These are phyloP conservation scores for Macrophya annulata DNA, from an alignment of 2,888 invertebrate species.

Conservation along the genomic window DNA sequence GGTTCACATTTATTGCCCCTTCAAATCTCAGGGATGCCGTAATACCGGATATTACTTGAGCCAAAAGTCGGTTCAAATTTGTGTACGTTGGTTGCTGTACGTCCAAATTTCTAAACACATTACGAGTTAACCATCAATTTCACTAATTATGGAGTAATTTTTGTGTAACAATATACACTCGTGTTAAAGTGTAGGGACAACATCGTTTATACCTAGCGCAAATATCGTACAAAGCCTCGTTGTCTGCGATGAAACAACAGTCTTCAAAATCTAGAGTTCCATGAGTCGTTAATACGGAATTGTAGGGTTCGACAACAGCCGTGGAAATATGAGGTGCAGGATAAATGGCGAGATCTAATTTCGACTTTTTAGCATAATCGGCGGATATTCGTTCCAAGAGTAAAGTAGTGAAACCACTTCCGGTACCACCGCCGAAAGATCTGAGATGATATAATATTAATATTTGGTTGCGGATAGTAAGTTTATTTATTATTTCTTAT, in stretches of 20 bases:
- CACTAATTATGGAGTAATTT: not conserved
- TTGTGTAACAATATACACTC: not conserved
- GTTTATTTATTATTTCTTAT: not conserved
- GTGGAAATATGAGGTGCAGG: conserved; percentile 92
- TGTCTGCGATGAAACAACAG: conserved; percentile 88
- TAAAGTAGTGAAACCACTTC: conserved; percentile 88
- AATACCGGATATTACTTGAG: conserved; percentile 87
- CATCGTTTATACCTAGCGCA: conserved; percentile 80
- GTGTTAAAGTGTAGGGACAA: not conserved
- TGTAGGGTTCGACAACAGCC: conserved; percentile 90
- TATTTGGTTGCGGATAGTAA: conserved; percentile 1
- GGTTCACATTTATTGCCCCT: conserved; percentile 84
- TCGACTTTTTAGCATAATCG: conserved; percentile 85
- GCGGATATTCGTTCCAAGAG: conserved; percentile 84
- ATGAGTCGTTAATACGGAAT: conserved; percentile 87
- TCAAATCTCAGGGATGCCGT: conserved; percentile 88
- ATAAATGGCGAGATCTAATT: conserved; percentile 88
- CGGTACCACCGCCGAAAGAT: conserved; percentile 90
- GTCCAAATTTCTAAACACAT: conserved; percentile 83
- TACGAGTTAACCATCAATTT: not conserved
- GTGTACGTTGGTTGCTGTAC: conserved; percentile 92
- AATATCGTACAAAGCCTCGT: conserved; percentile 90
- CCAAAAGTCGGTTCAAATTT: conserved; percentile 91
- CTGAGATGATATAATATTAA: conserved; percentile 72
- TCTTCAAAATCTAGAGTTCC: conserved; percentile 87